Evolutionary conservation across 2,888 invertebrate species (phyloP), one percentile per base, ranked within the genome.

Genomic region (Papilio protenor): DNA sequence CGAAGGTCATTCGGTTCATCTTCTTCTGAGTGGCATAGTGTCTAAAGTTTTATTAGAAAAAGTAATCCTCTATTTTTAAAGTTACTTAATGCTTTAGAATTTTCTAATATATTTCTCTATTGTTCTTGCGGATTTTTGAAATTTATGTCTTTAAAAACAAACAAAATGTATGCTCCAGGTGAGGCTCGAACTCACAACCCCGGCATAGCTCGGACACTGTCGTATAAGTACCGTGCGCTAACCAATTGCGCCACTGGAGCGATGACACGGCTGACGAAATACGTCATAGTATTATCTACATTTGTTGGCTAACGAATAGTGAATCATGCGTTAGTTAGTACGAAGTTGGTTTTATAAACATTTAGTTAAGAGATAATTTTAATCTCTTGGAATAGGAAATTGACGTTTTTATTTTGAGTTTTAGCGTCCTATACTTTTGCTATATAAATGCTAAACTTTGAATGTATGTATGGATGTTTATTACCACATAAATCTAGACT

Each of bases 211-310:
- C 75, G 78, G 78, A 96, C 96, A 98, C 98, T 98, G 98, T 96
- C 97, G 96, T 98, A 99, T 99, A 99, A 99, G 98, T 98, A 99
- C 98, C 98, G 98, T 98, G 98, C 98, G 98, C 98, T 99, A 98
- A 98, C 98, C 98, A 98, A 98, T 98, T 99, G 98, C 98, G 98
- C 98, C 98, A 99, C 98, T 98, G 98, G 98, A 97, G 98, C 98
- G 93, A 88, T 47, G 61, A 33, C 16, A 49, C 47, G 33, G 8
- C 21, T 12, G 3, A 18, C 47, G 59, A 76, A 76, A 76, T 16
- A 59, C 23, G 47, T n/a, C 14, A 61, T 47, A 27, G 47, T 2
- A 11, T 59, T 18, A 47, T 69, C 18, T 69, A 55, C 27, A 2
- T n/a, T n/a, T 12, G 11, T n/a, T 45, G 11, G 40, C 1, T 8